Percentiles rank a stretch among this genome's conserved stretches.
These are phyloP conservation scores for Ormyrus rosae DNA, from an alignment of 2,888 invertebrate species.

Conservation along the genomic window DNA sequence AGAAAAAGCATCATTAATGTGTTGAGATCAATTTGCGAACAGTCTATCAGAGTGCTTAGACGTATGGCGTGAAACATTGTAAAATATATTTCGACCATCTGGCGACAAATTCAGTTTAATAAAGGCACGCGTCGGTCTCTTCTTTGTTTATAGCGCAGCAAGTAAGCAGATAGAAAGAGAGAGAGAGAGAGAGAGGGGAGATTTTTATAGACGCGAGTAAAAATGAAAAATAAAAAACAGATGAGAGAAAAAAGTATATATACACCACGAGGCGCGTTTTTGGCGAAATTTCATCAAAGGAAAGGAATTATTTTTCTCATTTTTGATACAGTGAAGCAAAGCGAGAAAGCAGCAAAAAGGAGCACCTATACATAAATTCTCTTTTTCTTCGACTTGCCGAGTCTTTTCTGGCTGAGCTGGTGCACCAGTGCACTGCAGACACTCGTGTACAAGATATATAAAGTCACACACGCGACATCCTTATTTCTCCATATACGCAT, in stretches of 20 bases:
- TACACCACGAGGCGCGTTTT: slow-evolving; percentile 11
- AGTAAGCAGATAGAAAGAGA: too few relatives aligned
- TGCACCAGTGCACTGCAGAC: slow-evolving; percentile 32
- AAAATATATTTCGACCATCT: too few relatives aligned
- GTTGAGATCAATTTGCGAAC: too few relatives aligned
- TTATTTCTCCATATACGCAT: slow-evolving; percentile 11
- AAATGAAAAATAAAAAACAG: not conserved
- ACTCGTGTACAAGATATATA: not conserved
- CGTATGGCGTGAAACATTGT: too few relatives aligned
- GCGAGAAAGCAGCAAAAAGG: slow-evolving; percentile 22
- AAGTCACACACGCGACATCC: slow-evolving; percentile 40
- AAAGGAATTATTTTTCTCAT: slow-evolving; percentile 43
- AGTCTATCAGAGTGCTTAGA: too few relatives aligned
- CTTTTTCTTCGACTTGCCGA: slow-evolving; percentile 19
- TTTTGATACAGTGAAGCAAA: slow-evolving; percentile 38
- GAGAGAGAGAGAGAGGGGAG: not conserved
- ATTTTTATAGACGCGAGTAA: slow-evolving; percentile 12
- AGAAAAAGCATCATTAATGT: too few relatives aligned
- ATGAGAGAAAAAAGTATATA: not conserved
- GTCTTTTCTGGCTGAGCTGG: slow-evolving; percentile 21
- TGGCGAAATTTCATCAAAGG: slow-evolving; percentile 39
- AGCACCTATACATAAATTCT: not conserved
- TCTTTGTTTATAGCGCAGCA: too few relatives aligned
- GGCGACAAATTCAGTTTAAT: too few relatives aligned
- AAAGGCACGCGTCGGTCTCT: too few relatives aligned